phyloP scores from a whole-genome alignment of 2,888 invertebrate species.

The Chymomyza caudatula region DNA sequence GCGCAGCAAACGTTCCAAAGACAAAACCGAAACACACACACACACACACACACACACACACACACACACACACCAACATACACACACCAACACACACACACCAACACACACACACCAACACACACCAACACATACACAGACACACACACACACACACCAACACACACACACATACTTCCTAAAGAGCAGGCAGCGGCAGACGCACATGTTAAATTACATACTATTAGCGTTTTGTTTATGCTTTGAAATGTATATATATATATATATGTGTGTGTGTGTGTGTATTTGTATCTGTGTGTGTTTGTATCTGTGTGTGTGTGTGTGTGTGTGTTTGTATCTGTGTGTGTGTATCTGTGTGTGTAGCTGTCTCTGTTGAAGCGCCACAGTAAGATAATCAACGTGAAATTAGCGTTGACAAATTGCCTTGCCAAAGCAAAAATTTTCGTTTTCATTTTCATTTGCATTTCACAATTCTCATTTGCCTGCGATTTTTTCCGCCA shows the following conservation, averaged over 20 bases:
- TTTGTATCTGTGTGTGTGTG: slow-evolving; percentile 8
- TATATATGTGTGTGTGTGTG: background rate
- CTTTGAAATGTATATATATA: no score
- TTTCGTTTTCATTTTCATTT: slow-evolving; percentile 19
- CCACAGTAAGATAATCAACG: slow-evolving; percentile 54
- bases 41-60: background rate
- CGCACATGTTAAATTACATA: slow-evolving; percentile 23
- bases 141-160: background rate
- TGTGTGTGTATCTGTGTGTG: slow-evolving; percentile 13
- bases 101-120: background rate
- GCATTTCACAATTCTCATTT: slow-evolving; percentile 5
- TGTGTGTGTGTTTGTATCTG: background rate
- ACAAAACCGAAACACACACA: slow-evolving; percentile 14
- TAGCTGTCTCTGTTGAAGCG: background rate
- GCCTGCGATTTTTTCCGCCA: slow-evolving; percentile 1
- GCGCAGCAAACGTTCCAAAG: slow-evolving; percentile 54
- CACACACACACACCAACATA: background rate
- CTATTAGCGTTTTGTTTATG: slow-evolving; percentile 10
- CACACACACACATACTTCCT: background rate
- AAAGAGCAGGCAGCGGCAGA: background rate
- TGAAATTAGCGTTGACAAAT: slow-evolving; percentile 68
- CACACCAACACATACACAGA: background rate
- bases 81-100: background rate
- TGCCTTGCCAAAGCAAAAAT: slow-evolving; percentile 39
- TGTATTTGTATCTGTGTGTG: slow-evolving; percentile 2